phyloP scores from a whole-genome alignment of 2,113 vertebrate genomes.

The Jaculus jaculus region DNA sequence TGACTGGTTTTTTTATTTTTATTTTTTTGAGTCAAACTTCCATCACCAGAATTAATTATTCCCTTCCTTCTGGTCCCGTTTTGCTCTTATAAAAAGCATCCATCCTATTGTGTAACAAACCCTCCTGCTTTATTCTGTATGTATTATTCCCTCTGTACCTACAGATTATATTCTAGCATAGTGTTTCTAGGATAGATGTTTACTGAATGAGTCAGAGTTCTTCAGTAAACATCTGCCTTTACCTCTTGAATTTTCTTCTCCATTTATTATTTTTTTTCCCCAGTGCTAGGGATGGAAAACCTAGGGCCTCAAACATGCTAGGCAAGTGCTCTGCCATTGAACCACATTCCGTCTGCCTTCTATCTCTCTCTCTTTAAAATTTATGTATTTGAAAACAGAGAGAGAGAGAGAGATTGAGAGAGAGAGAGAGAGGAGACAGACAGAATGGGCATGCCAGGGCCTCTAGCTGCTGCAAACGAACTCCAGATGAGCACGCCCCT shows the following conservation, averaged over 20 bases:
- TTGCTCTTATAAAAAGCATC: slow-evolving; percentile 51
- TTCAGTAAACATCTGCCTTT: slow-evolving; percentile 6
- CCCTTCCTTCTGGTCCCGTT: slow-evolving; percentile 46
- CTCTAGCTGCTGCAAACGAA: no score
- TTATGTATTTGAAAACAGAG: no score
- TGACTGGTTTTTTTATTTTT: no score
- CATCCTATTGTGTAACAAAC: slow-evolving; percentile 16
- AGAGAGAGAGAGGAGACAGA: no score
- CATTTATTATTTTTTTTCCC: neutral
- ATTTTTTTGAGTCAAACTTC: slow-evolving; percentile 23
- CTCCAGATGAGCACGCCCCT: no score
- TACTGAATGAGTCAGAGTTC: slow-evolving; percentile 44
- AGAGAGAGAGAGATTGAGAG: no score
- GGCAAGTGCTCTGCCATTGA: neutral
- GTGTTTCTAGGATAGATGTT: slow-evolving; percentile 23
- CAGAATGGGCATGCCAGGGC: no score
- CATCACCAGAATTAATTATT: slow-evolving; percentile 32
- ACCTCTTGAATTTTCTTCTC: slow-evolving; percentile 37
- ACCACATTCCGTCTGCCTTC: neutral
- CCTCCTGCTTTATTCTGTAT: slow-evolving; percentile 2
- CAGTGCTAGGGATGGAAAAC: neutral
- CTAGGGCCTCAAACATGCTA: neutral
- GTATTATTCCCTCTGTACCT: neutral
- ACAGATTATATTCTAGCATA: slow-evolving; percentile 19
- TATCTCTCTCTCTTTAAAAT: no score